These are phyloP conservation scores for Helarctos malayanus DNA, from an alignment of 2,797 vertebrate genomes.

Conservation along the genomic window DNA sequence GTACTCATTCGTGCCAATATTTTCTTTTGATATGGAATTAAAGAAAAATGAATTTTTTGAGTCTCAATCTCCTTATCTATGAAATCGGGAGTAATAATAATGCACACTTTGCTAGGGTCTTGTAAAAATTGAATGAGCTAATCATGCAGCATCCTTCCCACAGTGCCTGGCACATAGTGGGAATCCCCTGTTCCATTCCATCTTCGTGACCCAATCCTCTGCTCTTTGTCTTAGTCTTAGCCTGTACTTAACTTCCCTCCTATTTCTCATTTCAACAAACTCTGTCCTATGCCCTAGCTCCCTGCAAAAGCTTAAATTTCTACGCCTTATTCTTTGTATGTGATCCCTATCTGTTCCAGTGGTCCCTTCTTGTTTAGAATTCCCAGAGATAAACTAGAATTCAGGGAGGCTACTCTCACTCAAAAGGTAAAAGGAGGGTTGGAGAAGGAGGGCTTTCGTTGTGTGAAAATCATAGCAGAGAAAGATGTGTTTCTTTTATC, in stretches of 20 bases:
- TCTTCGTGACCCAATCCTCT: neutral
- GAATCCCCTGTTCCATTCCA: neutral
- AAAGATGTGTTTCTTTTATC: neutral
- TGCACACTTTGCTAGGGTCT: neutral
- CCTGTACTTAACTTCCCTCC: neutral
- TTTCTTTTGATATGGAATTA: neutral
- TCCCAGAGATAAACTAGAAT: neutral
- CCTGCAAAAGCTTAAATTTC: neutral
- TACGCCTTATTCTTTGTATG: neutral
- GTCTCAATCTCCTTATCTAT: neutral
- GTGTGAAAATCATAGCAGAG: neutral
- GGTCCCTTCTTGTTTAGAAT: neutral
- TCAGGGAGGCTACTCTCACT: neutral
- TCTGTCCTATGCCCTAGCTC: neutral
- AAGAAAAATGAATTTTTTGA: neutral
- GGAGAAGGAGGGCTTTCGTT: neutral
- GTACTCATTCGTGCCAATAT: neutral
- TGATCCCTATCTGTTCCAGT: neutral
- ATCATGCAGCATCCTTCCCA: neutral
- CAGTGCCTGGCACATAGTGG: neutral
- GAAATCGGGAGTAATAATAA: neutral
- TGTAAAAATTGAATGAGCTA: neutral
- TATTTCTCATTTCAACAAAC: neutral
- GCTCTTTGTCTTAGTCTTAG: neutral
- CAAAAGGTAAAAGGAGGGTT: neutral